Percentiles rank a stretch among this genome's conserved stretches.
Conservation (phyloP, 2,888 invertebrate species). For the Petrolisthes manimaculis region DNA sequence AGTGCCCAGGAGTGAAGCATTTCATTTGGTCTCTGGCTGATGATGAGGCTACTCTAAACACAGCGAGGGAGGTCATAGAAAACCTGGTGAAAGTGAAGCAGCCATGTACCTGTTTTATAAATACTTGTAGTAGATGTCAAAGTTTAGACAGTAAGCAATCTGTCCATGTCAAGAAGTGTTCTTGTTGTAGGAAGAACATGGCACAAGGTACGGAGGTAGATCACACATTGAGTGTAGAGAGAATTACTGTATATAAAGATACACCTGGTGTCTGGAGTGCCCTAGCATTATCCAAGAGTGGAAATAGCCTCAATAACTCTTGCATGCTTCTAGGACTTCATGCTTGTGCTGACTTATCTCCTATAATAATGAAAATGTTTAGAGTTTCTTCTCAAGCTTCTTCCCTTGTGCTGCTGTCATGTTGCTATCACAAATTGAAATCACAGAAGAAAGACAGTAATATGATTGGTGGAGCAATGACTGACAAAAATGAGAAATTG, state of each 20-base stretch:
- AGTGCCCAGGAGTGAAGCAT: conserved; percentile 37
- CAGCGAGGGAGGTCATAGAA: conserved; percentile 23
- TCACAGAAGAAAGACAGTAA: neutral
- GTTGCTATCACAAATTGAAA: conserved; percentile 62
- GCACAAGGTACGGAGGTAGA: too few relatives aligned
- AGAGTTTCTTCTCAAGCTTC: conserved; percentile 37
- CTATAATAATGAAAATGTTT: conserved; percentile 56
- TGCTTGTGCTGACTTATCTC: conserved; percentile 61
- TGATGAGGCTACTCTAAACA: conserved; percentile 25
- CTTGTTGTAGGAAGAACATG: too few relatives aligned
- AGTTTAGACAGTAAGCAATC: neutral
- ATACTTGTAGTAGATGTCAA: neutral
- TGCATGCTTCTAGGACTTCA: conserved; percentile 56
- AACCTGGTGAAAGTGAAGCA: conserved; percentile 28
- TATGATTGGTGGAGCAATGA: neutral
- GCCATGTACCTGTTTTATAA: neutral
- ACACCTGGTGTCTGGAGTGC: conserved; percentile 7
- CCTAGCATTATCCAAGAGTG: neutral
- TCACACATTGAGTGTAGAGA: neutral
- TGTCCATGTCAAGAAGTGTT: too few relatives aligned
- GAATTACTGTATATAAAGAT: neutral
- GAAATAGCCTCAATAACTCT: neutral
- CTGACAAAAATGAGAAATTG: neutral
- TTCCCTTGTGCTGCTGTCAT: conserved; percentile 58
- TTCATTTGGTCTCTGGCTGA: conserved; percentile 41